Evolutionary conservation across 2,113 vertebrate genomes (phyloP), one percentile per base, ranked within the genome.

Genomic region (Chamaea fasciata): DNA sequence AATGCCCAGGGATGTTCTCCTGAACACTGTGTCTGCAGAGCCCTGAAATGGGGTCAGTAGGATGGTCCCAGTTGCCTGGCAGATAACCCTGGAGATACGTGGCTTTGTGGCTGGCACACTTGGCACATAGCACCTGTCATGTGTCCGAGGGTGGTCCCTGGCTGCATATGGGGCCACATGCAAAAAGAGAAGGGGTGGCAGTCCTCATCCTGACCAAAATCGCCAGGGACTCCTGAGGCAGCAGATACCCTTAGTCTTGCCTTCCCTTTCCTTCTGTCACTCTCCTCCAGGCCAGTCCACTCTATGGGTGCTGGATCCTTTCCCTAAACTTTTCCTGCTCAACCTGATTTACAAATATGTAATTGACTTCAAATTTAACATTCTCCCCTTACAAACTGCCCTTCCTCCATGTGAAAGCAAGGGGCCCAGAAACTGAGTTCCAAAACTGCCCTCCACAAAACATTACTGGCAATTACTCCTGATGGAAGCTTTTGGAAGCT

Each of bases 121-220:
- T 22, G 14, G 75, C 56, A 13, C 6, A 1, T 1, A 55, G 53
- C 60, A 22, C 44, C 26, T 0, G 0, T 14, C 1, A 0, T 35
- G 74, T 13, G 11, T 77, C 33, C 4, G 3, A 37, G 37, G 60
- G 26, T 47, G 50, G 18, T 35, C 49, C 39, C 60, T 42, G 71
- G 22, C 55, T 11, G 1, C 13, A 28, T 27, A 23, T 35, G 46
- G 62, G 39, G 33, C 44, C 60, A 35, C 27, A 6, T 20, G 56
- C n/a, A 13, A 31, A 53, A 47, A 21, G 46, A 46, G 64, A 53
- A 30, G 56, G 26, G 11, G 1, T 59, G 44, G 19, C 39, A 41
- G 26, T 57, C 39, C 49, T 83, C 3, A 0, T 49, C 21, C 82
- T 35, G 55, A 49, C n/a, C 67, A 16, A 26, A 42, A 19, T 14